Base-by-base conservation (phyloP, 2,113 vertebrate species). In the Oreotragus oreotragus region DNA sequence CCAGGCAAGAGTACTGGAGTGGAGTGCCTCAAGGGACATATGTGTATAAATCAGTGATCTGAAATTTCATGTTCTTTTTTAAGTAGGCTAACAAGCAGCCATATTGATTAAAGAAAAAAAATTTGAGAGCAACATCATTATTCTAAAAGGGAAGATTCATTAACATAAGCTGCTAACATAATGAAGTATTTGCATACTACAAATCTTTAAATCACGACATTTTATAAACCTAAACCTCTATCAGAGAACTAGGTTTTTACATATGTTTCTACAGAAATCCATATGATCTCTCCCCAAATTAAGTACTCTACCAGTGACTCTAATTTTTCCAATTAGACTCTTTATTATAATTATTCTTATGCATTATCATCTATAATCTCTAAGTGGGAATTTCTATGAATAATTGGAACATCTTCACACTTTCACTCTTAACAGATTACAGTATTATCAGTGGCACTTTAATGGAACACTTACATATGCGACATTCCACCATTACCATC, bases 171-270 rank as follows among this genome's bases (percentile, higher is more conserved):
- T 57, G 58, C 58, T 47, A 19, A 33, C 28, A 23, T 2, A 36
- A 49, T 7, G 25, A 27, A 81, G 8, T 0, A 73, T 14, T 5
- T 76, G 53, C 39, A n/a, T 6, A 27, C 45, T 7, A 27, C 4
- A 19, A 11, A 73, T 45, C 58, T 64, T 45, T 81, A 73, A 23
- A 27, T 47, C 81, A 27, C 0, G 2, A 6, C 9, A 25, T 28
- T 60, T 57, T 70, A 36, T 12, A 7, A 55, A 55, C 19, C 16
- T 12, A n/a, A 60, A 53, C 43, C 43, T 28, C 9, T 14, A 33
- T 0, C 5, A 33, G 33, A 90, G 19, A 15, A 11, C 36, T 27
- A 62, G 0, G 17, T 6, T 45, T 43, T 60, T 33, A 14, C 1
- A 23, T 33, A 3, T 9, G 1, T 12, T 17, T 43, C 77, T 16